These are phyloP conservation scores for Petrocephalus microphthalmus DNA, from an alignment of 2,113 vertebrate species.

Conservation along the genomic window DNA sequence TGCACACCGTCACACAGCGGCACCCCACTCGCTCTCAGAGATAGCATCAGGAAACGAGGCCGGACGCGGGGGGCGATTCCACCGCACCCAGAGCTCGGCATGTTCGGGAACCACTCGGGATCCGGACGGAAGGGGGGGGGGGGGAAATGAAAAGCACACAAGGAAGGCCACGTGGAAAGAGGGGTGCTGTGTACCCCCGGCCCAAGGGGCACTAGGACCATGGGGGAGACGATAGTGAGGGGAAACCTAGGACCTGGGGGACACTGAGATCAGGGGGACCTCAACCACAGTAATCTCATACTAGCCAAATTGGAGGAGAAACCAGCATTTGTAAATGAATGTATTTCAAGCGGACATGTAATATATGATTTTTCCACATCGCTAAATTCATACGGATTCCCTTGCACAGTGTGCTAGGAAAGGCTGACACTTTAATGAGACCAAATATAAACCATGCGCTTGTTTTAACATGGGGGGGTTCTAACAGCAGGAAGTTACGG, in stretches of 20 bases:
- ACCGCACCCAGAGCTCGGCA: not conserved
- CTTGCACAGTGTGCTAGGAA: not conserved
- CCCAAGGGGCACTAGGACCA: not conserved
- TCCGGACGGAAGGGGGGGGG: not conserved
- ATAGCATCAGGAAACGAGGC: not conserved
- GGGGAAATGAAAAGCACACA: not conserved
- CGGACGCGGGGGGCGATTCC: not conserved
- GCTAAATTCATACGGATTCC: not conserved
- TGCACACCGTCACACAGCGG: not conserved
- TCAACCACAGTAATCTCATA: not conserved
- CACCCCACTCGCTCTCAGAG: not conserved
- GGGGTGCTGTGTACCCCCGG: not conserved
- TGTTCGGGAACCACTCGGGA: not conserved
- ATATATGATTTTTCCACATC: not conserved
- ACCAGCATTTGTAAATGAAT: not conserved
- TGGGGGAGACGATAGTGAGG: not conserved
- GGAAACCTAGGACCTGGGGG: not conserved
- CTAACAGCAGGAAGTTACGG: not conserved
- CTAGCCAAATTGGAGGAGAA: not conserved
- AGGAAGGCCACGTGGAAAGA: not conserved
- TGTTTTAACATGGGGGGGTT: not conserved
- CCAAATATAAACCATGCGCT: not conserved
- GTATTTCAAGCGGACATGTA: not conserved
- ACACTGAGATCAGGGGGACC: not conserved
- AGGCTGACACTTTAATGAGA: not conserved